phyloP scores from a whole-genome alignment of 2,888 invertebrate genomes.

The Tachina grossa region DNA sequence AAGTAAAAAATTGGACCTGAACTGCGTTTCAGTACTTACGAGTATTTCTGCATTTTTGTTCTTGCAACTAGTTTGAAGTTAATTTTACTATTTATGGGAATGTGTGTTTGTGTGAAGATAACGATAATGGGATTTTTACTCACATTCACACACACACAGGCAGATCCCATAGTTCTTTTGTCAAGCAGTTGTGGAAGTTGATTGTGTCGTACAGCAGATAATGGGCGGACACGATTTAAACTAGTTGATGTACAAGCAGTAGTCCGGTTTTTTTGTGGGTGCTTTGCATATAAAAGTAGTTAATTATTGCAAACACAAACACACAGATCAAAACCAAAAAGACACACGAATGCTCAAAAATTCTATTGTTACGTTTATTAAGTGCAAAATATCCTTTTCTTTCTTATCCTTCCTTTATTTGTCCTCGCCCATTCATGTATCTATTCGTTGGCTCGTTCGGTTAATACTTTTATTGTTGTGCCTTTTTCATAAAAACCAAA shows the following conservation, averaged over 20 bases:
- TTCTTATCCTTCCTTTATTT: slow-evolving; percentile 34
- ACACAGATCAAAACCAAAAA: slow-evolving; percentile 18
- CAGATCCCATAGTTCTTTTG: slow-evolving; percentile 67
- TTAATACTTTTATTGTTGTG: slow-evolving; percentile 57
- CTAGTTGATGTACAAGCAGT: slow-evolving; percentile 46
- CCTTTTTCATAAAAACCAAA: slow-evolving; percentile 44
- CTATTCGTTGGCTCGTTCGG: slow-evolving; percentile 22
- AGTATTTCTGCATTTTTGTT: slow-evolving; percentile 48
- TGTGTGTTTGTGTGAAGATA: slow-evolving; percentile 21
- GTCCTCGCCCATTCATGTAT: background rate
- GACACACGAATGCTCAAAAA: slow-evolving; percentile 48
- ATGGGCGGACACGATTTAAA: slow-evolving; percentile 38
- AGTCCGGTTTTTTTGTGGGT: slow-evolving; percentile 73
- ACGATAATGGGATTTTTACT: slow-evolving; percentile 57
- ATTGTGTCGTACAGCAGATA: slow-evolving; percentile 12
- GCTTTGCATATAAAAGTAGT: slow-evolving; percentile 79
- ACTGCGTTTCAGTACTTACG: slow-evolving; percentile 59
- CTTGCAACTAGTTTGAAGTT: slow-evolving; percentile 10
- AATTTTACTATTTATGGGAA: slow-evolving; percentile 9
- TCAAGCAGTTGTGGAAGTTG: slow-evolving; percentile 11
- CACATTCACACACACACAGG: background rate
- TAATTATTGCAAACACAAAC: slow-evolving; percentile 76
- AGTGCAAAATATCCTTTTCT: slow-evolving; percentile 46
- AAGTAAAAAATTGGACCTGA: slow-evolving; percentile 37
- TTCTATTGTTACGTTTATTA: slow-evolving; percentile 65